These are phyloP conservation scores for Chrysotoxum bicinctum DNA, from an alignment of 2,888 invertebrate species.

Conservation along the genomic window DNA sequence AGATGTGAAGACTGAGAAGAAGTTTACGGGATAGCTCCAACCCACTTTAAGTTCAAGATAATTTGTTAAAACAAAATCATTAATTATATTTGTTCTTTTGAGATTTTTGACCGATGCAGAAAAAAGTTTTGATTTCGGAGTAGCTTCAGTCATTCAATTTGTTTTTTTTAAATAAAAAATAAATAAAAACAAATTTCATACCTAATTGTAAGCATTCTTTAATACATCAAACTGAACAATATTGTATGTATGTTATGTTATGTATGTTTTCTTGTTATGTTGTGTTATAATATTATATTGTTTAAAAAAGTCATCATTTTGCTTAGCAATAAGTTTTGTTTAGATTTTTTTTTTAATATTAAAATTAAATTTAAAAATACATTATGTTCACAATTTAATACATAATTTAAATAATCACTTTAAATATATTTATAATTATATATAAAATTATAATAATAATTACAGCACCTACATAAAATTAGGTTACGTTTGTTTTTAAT, in stretches of 20 bases:
- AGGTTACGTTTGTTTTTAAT: slow-evolving; percentile 44
- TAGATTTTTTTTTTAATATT: slow-evolving; percentile 42
- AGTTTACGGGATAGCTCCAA: too few species aligned
- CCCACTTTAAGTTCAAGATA: too few species aligned
- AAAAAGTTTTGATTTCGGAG: too few species aligned
- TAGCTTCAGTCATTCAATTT: too few species aligned
- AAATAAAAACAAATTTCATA: slow-evolving; percentile 7
- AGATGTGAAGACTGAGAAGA: too few species aligned
- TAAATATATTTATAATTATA: slow-evolving; percentile 64
- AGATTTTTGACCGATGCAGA: too few species aligned
- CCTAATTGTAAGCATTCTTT: slow-evolving; percentile 21
- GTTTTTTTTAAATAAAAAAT: not conserved
- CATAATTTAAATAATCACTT: slow-evolving; percentile 70
- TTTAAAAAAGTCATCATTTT: slow-evolving; percentile 48
- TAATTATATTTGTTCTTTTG: too few species aligned
- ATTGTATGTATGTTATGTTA: not conserved
- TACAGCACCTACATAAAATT: slow-evolving; percentile 73
- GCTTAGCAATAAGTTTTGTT: slow-evolving; percentile 64
- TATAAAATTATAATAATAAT: slow-evolving; percentile 69
- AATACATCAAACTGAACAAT: slow-evolving; percentile 37
- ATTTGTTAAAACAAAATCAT: too few species aligned
- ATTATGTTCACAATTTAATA: slow-evolving; percentile 71
- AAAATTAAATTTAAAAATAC: slow-evolving; percentile 66
- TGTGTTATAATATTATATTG: not conserved
- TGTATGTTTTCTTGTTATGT: slow-evolving; percentile 18